Conservation (phyloP, 2,113 vertebrate species). For the Benitochromis conjunctus region DNA sequence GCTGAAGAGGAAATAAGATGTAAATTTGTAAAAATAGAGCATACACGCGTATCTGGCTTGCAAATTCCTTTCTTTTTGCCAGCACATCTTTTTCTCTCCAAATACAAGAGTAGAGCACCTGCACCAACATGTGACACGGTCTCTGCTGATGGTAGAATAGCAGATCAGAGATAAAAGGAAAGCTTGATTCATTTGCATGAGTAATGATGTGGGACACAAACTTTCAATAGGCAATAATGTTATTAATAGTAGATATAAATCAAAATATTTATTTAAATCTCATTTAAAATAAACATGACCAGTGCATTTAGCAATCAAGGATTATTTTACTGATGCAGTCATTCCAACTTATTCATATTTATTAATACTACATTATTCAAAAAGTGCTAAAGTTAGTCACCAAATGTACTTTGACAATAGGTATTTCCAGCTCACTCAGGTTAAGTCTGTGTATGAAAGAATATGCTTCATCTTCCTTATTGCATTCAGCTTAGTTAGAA, state of each 20-base stretch:
- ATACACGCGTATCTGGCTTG: slow-evolving; percentile 5
- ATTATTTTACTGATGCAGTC: neutral
- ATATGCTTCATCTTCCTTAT: neutral
- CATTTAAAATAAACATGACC: neutral
- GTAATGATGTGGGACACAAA: neutral
- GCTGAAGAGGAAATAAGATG: neutral
- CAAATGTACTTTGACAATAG: neutral
- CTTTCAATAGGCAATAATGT: neutral
- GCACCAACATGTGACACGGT: slow-evolving; percentile 10
- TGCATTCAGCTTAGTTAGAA: neutral
- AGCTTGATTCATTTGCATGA: neutral
- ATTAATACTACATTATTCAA: neutral
- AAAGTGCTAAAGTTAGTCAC: neutral
- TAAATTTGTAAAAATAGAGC: neutral
- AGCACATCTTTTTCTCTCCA: neutral
- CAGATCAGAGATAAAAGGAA: slow-evolving; percentile 2
- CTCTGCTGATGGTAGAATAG: neutral
- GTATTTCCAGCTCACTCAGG: neutral
- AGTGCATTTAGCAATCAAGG: neutral
- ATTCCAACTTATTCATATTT: neutral
- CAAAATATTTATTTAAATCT: neutral
- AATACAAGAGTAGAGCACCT: slow-evolving; percentile 14
- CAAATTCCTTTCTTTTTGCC: neutral
- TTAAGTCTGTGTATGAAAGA: neutral
- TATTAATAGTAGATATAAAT: neutral